These are phyloP conservation scores for Jacana jacana DNA, from an alignment of 2,113 vertebrate species.

Conservation along the genomic window DNA sequence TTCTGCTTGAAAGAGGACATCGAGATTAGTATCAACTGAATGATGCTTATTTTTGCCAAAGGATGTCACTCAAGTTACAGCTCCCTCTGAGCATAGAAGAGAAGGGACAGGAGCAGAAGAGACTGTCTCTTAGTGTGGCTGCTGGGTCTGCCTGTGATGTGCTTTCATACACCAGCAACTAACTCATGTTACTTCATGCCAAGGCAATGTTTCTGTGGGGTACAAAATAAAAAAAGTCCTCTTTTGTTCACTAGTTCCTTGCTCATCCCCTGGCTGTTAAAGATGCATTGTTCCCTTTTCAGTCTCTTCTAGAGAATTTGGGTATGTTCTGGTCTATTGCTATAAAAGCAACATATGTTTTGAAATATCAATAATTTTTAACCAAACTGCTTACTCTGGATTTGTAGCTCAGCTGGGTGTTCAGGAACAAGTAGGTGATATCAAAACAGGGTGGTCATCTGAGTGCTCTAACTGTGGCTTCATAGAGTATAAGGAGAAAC, in stretches of 20 bases:
- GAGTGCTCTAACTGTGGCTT: background rate
- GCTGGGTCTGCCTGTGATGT: background rate
- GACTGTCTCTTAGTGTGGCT: background rate
- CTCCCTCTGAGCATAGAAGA: background rate
- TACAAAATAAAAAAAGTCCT: background rate
- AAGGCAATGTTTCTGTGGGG: background rate
- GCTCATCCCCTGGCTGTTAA: background rate
- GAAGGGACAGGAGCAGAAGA: background rate
- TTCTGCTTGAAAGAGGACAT: background rate
- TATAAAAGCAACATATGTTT: background rate
- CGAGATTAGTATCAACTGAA: background rate
- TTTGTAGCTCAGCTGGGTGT: background rate
- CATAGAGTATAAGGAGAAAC: background rate
- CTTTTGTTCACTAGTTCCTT: background rate
- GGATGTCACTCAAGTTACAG: background rate
- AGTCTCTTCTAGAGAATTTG: background rate
- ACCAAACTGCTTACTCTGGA: background rate
- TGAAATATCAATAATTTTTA: background rate
- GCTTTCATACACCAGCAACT: background rate
- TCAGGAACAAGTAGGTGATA: background rate
- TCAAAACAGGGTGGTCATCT: background rate
- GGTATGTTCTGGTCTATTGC: background rate
- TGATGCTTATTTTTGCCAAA: background rate
- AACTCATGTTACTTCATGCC: background rate
- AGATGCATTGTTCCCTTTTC: background rate